A percentile compares a stretch with the other conserved stretches of the same genome.
Evolutionary conservation across 2,797 vertebrate genomes (phyloP).

Genomic region (Schizothorax lantsangensis): DNA sequence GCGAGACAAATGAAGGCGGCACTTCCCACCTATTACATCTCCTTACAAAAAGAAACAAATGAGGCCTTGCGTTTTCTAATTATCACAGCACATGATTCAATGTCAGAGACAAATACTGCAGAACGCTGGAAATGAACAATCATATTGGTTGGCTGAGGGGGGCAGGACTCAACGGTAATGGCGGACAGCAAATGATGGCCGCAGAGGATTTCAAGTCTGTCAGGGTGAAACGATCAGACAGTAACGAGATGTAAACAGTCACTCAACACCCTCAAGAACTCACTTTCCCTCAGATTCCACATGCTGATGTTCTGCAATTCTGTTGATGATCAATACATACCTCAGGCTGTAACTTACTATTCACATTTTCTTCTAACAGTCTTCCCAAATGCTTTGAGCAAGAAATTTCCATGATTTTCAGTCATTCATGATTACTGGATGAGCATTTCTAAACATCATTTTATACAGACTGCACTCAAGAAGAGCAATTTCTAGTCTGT

Average conservation of each 20-base stretch:
- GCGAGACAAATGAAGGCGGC: constrained; percentile 44
- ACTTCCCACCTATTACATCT: constrained; percentile 53
- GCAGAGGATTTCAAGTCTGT: neutral
- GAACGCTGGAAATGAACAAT: constrained; percentile 80
- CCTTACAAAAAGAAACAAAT: constrained; percentile 75
- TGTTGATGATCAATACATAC: constrained; percentile 17
- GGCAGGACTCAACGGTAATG: constrained; percentile 61
- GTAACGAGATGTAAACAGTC: constrained; percentile 52
- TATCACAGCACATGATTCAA: constrained; percentile 69
- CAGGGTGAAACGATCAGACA: constrained; percentile 36
- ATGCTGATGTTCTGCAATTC: constrained; percentile 19
- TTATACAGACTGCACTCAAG: neutral
- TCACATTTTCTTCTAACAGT: neutral
- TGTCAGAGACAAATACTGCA: constrained; percentile 74
- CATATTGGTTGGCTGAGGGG: constrained; percentile 74
- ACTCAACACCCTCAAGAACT: constrained; percentile 21
- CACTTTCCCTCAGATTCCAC: constrained; percentile 10
- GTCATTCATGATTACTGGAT: constrained; percentile 3
- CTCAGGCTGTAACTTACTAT: neutral
- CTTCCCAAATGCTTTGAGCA: neutral
- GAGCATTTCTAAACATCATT: neutral
- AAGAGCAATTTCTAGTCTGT: neutral
- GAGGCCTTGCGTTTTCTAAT: constrained; percentile 80
- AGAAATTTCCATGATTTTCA: constrained; percentile 16
- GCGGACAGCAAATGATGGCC: constrained; percentile 43